These are phyloP conservation scores for Machimus rusticus DNA, from an alignment of 2,888 invertebrate genomes.

Conservation along the genomic window DNA sequence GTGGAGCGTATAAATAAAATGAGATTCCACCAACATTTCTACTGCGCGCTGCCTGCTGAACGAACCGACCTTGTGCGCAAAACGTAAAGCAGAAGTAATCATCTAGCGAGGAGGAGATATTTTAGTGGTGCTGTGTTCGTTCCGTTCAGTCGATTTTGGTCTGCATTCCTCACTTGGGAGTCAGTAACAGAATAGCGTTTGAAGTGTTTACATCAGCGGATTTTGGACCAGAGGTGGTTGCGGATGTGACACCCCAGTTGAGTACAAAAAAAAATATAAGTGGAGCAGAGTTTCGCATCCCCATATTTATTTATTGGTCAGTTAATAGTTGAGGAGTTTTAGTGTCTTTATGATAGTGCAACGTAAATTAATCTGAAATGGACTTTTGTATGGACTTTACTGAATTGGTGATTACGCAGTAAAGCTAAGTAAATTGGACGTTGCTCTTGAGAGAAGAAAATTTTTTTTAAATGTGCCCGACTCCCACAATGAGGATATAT, in stretches of 20 bases:
- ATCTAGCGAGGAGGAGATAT: slow-evolving; percentile 45
- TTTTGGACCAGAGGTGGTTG: slow-evolving; percentile 1
- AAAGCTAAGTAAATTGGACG: not conserved
- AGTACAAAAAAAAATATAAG: not conserved
- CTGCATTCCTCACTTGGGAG: slow-evolving; percentile 33
- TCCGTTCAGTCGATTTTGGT: slow-evolving; percentile 36
- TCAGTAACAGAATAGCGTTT: slow-evolving; percentile 33
- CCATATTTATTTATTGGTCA: not conserved
- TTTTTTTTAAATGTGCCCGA: not conserved
- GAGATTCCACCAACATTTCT: slow-evolving; percentile 29
- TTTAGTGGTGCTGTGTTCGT: slow-evolving; percentile 43
- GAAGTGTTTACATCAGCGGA: slow-evolving; percentile 21
- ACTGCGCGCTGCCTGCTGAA: not conserved
- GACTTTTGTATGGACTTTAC: slow-evolving; percentile 26
- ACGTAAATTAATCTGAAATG: not conserved
- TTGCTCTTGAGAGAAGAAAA: not conserved
- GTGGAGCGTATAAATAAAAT: slow-evolving; percentile 25
- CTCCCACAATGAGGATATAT: slow-evolving; percentile 21
- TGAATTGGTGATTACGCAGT: not conserved
- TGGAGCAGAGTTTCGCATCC: not conserved
- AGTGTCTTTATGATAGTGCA: not conserved
- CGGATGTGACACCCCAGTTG: not conserved
- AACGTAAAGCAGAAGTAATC: slow-evolving; percentile 42
- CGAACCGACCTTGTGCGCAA: slow-evolving; percentile 46
- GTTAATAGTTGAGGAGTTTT: not conserved